phyloP scores from a whole-genome alignment of 2,888 invertebrate species.

The Malthinus flaveolus region DNA sequence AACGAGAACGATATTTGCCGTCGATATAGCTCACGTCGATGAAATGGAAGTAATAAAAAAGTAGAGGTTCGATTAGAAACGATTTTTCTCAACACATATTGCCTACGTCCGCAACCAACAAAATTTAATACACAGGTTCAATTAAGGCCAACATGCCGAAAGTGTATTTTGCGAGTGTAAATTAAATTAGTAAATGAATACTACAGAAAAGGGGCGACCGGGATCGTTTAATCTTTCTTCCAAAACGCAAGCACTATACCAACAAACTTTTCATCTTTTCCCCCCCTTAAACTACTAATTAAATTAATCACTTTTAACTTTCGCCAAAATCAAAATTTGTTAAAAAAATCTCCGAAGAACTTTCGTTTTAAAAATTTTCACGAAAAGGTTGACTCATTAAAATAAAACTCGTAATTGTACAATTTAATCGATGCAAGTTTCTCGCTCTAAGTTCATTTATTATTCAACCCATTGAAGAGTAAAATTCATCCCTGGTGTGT shows the following conservation, averaged over 20 bases:
- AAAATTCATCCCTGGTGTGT: not conserved
- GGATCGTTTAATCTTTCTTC: slow-evolving; percentile 43
- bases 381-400: too few species aligned
- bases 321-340: too few species aligned
- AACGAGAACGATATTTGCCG: slow-evolving; percentile 12
- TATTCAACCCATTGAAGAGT: too few species aligned
- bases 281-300: too few species aligned
- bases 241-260: slow-evolving; percentile 12
- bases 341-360: too few species aligned
- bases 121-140: slow-evolving; percentile 47
- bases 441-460: too few species aligned
- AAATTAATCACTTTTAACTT: too few species aligned
- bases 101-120: slow-evolving; percentile 38
- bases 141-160: slow-evolving; percentile 46
- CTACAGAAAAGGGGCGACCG: slow-evolving; percentile 42
- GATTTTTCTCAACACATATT: slow-evolving; percentile 18
- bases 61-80: slow-evolving; percentile 21
- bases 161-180: slow-evolving; percentile 39
- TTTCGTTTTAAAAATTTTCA: too few species aligned
- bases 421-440: too few species aligned
- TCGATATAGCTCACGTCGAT: slow-evolving; percentile 20
- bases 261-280: slow-evolving; percentile 17
- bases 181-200: slow-evolving; percentile 48
- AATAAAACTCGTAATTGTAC: too few species aligned
- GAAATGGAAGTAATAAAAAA: slow-evolving; percentile 19